phyloP scores from a whole-genome alignment of 2,888 invertebrate species.

The Orchesella flavescens region DNA sequence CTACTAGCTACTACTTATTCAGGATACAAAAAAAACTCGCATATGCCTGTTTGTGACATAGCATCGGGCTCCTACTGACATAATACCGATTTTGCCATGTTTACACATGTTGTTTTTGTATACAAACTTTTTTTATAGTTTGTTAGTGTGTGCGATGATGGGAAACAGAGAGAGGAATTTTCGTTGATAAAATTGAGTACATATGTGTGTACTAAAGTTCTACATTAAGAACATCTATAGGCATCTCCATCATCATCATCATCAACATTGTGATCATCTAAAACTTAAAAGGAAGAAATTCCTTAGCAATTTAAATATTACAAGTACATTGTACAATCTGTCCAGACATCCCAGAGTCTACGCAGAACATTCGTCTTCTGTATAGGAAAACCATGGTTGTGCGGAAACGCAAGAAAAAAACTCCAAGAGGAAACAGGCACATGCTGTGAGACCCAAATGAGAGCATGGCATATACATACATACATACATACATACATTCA shows the following conservation, averaged over 20 bases:
- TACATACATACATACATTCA: too few species aligned
- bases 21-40: too few species aligned
- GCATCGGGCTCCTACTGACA: neutral
- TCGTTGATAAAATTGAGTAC: neutral
- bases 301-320: neutral
- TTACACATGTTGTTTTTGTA: neutral
- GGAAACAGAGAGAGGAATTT: neutral
- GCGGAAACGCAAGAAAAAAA: slow-evolving; percentile 48
- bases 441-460: slow-evolving; percentile 25
- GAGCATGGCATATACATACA: neutral
- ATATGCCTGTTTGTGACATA: neutral
- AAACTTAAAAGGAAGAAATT: neutral
- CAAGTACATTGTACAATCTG: neutral
- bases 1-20: too few species aligned
- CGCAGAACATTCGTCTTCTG: neutral
- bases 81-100: neutral
- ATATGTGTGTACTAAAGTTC: neutral
- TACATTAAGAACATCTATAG: neutral
- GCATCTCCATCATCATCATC: neutral
- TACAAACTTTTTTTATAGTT: neutral
- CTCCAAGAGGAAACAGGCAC: slow-evolving; percentile 31
- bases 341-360: neutral
- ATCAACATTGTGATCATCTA: neutral
- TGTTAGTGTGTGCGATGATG: neutral
- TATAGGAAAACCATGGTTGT: slow-evolving; percentile 34